phyloP scores from a whole-genome alignment of 2,888 invertebrate species.

The Stegana nigrithorax region DNA sequence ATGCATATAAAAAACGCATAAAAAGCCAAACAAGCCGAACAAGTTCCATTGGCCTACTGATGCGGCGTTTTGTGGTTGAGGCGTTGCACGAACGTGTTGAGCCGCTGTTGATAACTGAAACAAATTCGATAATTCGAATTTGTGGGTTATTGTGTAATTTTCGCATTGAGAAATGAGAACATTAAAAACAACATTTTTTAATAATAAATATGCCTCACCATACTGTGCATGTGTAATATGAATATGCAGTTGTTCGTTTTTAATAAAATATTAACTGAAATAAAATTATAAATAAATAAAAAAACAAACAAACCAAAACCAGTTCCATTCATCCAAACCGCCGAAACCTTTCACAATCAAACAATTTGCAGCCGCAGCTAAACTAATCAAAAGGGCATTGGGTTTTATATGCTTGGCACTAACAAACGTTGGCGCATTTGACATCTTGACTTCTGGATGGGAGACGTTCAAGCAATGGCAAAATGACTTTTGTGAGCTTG shows the following conservation, averaged over 20 bases:
- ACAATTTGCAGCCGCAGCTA: slow-evolving; percentile 51
- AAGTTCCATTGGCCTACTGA: slow-evolving; percentile 5
- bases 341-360: slow-evolving; percentile 15
- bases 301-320: slow-evolving; percentile 1
- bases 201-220: slow-evolving; percentile 49
- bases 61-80: neutral
- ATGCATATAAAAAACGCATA: no score
- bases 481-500: no score
- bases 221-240: slow-evolving; percentile 56
- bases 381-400: slow-evolving; percentile 61
- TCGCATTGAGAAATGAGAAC: no score
- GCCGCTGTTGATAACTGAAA: slow-evolving; percentile 10
- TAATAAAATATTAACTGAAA: slow-evolving; percentile 37
- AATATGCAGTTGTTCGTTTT: slow-evolving; percentile 33
- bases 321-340: neutral
- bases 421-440: slow-evolving; percentile 36
- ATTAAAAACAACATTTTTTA: no score
- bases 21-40: no score
- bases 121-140: no score
- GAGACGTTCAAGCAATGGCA: slow-evolving; percentile 30
- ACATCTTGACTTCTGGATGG: slow-evolving; percentile 30
- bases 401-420: slow-evolving; percentile 34
- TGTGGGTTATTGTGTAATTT: no score
- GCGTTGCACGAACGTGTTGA: slow-evolving; percentile 17
- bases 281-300: neutral